A percentile compares a stretch with the other conserved stretches of the same genome.
phyloP scores from a whole-genome alignment of 2,888 invertebrate species.

The Drosophila mayaguana region DNA sequence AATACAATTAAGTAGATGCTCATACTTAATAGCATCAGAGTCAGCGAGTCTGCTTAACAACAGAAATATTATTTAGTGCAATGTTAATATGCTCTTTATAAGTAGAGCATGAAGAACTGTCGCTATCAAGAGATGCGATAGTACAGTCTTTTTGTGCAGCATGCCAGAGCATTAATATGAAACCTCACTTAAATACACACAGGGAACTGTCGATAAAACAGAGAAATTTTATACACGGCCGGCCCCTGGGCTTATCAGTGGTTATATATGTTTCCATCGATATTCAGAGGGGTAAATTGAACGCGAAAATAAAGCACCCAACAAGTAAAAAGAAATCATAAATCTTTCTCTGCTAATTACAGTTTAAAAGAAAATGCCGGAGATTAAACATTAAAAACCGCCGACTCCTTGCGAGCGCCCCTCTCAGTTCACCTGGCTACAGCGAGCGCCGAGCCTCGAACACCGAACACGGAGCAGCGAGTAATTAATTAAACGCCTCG shows the following conservation, averaged over 20 bases:
- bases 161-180: neutral
- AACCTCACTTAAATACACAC: neutral
- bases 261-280: conserved; percentile 1
- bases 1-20: neutral
- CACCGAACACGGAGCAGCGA: neutral
- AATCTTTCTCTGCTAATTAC: conserved; percentile 21
- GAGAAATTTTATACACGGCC: neutral
- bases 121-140: neutral
- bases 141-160: neutral
- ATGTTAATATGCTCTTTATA: neutral
- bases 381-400: conserved; percentile 20
- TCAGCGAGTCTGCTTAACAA: neutral
- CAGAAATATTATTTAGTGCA: neutral
- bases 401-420: neutral
- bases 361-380: conserved; percentile 34
- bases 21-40: neutral
- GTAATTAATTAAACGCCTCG: conserved; percentile 51
- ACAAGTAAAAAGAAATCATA: neutral
- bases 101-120: neutral
- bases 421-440: conserved; percentile 30
- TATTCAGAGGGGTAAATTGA: conserved; percentile 11
- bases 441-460: neutral
- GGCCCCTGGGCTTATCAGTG: neutral
- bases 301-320: neutral
- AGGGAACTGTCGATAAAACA: neutral